A percentile compares a stretch with the other conserved stretches of the same genome.
These are phyloP conservation scores for Eclectus roratus DNA, from an alignment of 2,113 vertebrate genomes.

Conservation along the genomic window DNA sequence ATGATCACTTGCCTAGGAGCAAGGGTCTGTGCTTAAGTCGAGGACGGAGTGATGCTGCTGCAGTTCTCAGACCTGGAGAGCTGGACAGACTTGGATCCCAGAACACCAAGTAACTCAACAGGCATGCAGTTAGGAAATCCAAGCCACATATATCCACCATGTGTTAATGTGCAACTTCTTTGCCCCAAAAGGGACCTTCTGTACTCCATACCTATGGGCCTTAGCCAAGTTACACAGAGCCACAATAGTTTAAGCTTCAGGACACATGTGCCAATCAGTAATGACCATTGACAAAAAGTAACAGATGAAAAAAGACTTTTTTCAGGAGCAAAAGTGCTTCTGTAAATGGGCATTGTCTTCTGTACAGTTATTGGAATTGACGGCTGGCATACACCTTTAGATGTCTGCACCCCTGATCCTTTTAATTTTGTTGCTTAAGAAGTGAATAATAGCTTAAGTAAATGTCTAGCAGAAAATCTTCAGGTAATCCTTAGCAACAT, in stretches of 20 bases:
- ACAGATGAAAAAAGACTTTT: not conserved
- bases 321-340: not conserved
- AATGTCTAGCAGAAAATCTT: not conserved
- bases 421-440: not conserved
- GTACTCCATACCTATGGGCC: not conserved
- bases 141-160: not conserved
- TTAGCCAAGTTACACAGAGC: not conserved
- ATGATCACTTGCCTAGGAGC: not conserved
- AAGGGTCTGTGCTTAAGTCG: not conserved
- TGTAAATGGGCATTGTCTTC: not conserved
- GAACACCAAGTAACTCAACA: not conserved
- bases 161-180: not conserved
- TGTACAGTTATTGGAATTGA: not conserved
- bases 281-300: not conserved
- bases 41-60: not conserved
- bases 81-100: not conserved
- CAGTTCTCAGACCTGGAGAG: not conserved
- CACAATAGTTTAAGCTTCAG: not conserved
- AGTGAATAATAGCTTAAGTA: not conserved
- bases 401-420: not conserved
- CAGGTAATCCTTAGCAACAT: not conserved
- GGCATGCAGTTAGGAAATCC: not conserved
- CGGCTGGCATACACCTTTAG: not conserved
- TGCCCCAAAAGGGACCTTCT: not conserved
- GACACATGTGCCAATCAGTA: rapidly evolving